phyloP scores from a whole-genome alignment of 2,113 vertebrate species.

The Chamaetylas fuelleborni region DNA sequence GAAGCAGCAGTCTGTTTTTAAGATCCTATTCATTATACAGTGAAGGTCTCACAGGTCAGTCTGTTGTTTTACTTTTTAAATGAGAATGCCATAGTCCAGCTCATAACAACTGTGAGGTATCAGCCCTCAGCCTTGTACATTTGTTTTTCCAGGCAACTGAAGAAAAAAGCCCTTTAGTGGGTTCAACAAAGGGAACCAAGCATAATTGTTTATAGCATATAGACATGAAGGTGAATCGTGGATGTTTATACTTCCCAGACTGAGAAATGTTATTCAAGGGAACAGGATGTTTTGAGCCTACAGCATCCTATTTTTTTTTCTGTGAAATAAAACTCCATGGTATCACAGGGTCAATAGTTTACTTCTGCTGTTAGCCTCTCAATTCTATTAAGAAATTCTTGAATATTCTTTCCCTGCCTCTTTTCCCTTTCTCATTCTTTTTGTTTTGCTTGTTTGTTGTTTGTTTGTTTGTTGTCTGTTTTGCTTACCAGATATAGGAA shows the following conservation, averaged over 20 bases:
- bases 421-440: background rate
- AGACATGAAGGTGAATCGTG: background rate
- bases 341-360: background rate
- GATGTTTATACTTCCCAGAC: background rate
- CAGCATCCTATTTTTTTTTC: background rate
- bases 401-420: background rate
- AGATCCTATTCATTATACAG: background rate
- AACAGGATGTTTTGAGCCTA: background rate
- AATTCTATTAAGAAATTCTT: background rate
- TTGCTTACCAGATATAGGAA: background rate
- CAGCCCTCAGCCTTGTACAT: background rate
- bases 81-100: background rate
- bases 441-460: background rate
- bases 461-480: background rate
- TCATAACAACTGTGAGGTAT: background rate
- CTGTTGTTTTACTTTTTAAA: background rate
- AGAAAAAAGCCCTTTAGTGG: background rate
- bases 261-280: background rate
- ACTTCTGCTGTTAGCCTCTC: background rate
- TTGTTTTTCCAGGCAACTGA: background rate
- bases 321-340: background rate
- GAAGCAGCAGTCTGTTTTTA: background rate
- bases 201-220: background rate
- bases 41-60: background rate
- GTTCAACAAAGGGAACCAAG: background rate